Evolutionary conservation across 1,140 invertebrate genomes (phyloP).

Genomic region (Drosophila sp.): DNA sequence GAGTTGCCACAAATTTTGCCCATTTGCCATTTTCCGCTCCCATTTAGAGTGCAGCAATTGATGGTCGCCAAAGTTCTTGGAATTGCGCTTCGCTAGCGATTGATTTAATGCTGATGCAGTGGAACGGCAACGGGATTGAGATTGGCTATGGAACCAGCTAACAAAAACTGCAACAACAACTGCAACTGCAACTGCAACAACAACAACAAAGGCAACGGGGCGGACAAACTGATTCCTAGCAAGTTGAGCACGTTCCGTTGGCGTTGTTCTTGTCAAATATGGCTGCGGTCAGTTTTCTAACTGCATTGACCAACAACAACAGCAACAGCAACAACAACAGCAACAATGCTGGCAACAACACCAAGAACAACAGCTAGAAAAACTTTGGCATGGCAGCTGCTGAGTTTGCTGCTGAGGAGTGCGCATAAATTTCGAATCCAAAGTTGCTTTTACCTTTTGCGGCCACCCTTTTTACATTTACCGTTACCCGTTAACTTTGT

Average conservation of each 20-base stretch:
- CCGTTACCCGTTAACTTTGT: slow-evolving; percentile 74
- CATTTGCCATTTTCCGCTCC: slow-evolving; percentile 43
- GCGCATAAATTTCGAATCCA: slow-evolving; percentile 72
- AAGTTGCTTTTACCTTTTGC: slow-evolving; percentile 79
- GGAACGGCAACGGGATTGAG: slow-evolving; percentile 50
- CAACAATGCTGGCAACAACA: not conserved
- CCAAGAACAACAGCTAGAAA: slow-evolving; percentile 35
- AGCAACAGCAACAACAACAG: slow-evolving; percentile 30
- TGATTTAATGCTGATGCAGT: slow-evolving; percentile 62
- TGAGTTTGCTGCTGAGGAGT: slow-evolving; percentile 14
- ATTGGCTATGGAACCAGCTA: slow-evolving; percentile 25
- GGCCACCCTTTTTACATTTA: slow-evolving; percentile 69
- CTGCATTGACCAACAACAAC: slow-evolving; percentile 40
- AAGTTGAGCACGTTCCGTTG: slow-evolving; percentile 65
- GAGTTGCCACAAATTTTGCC: slow-evolving; percentile 20
- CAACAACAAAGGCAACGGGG: slow-evolving; percentile 19
- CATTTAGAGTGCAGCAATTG: slow-evolving; percentile 53
- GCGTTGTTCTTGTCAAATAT: slow-evolving; percentile 71
- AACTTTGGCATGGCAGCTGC: slow-evolving; percentile 33
- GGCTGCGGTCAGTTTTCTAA: slow-evolving; percentile 75
- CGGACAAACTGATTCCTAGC: slow-evolving; percentile 32
- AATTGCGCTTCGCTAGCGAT: slow-evolving; percentile 46
- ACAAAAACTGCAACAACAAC: not conserved
- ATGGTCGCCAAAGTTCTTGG: slow-evolving; percentile 42
- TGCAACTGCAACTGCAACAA: not conserved